Evolutionary conservation across 2,888 invertebrate species (phyloP).

Genomic region (Oegoconia quadripuncta): DNA sequence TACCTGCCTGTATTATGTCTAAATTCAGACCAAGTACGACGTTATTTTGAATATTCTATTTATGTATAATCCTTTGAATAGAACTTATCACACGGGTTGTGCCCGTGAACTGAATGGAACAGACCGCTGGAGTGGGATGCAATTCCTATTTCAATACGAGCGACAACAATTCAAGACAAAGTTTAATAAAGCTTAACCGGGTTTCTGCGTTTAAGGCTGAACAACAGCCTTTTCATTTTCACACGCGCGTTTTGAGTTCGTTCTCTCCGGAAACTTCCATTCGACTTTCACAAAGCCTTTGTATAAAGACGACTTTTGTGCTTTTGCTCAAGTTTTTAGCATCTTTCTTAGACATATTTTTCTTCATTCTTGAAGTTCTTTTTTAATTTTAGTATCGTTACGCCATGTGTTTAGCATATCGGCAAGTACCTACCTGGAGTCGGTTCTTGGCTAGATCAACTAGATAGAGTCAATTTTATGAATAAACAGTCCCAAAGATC

Average conservation of each 20-base stretch:
- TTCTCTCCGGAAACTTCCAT: constrained; percentile 6
- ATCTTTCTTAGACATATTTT: neutral
- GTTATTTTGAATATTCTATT: too few species aligned
- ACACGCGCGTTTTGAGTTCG: constrained; percentile 32
- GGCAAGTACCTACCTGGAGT: too few species aligned
- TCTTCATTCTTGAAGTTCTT: neutral
- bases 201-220: constrained; percentile 40
- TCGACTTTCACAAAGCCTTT: constrained; percentile 53
- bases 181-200: constrained; percentile 27
- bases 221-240: constrained; percentile 51
- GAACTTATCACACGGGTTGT: too few species aligned
- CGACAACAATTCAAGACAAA: neutral
- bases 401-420: too few species aligned
- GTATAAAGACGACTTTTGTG: constrained; percentile 52
- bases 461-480: too few species aligned
- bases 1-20: too few species aligned
- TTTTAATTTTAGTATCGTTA: too few species aligned
- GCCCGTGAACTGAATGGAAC: too few species aligned
- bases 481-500: too few species aligned
- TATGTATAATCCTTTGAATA: too few species aligned
- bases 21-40: too few species aligned
- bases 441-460: too few species aligned
- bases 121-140: neutral
- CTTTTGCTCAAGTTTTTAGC: constrained; percentile 19
- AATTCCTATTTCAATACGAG: neutral